Evolutionary conservation across 2,113 vertebrate species (phyloP), one percentile per base, ranked within the genome.

Genomic region (Pelecanus crispus): DNA sequence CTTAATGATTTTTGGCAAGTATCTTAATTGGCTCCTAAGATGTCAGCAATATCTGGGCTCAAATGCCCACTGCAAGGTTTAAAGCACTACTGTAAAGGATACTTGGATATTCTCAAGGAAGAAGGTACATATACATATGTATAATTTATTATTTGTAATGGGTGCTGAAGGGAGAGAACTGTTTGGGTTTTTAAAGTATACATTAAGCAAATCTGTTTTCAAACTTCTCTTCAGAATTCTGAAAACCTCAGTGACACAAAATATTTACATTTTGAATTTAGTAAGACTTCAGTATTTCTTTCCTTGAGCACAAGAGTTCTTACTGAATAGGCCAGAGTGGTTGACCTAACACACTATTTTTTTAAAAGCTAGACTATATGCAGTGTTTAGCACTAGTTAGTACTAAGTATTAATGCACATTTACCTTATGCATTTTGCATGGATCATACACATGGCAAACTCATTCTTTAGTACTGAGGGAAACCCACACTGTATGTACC

Each of bases 141-240:
- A 81, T 94, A 87, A 97, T 97, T 95, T 59, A 96, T 81, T 81
- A 38, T 59, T 59, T 85, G 73, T 63, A 94, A 83, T 90, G 65
- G 70, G 26, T 75, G 52, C 73, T 75, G 81, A 94, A 90, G 52
- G n/a, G 38, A 93, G 52, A 85, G 9, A 63, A 55, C 29, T 55
- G 28, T 53, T 66, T 63, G 62, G 40, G 29, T 55, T 79, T 91
- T 94, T 79, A 4, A 72, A 79, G 56, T 21, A 59, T 47, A 67
- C 65, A 63, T 62, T 17, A 84, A 68, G 26, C 5, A 81, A 78
- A 72, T 61, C 17, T 44, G n/a, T 25, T 91, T 71, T 63, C 70
- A 75, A 75, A 68, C 17, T 78, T 91, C 58, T 56, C 45, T 66
- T 53, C 36, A 55, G 72, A 73, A 67, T 94, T 74, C 70, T 85